Conservation (phyloP, 2,888 invertebrate species). For the Latheticus oryzae region DNA sequence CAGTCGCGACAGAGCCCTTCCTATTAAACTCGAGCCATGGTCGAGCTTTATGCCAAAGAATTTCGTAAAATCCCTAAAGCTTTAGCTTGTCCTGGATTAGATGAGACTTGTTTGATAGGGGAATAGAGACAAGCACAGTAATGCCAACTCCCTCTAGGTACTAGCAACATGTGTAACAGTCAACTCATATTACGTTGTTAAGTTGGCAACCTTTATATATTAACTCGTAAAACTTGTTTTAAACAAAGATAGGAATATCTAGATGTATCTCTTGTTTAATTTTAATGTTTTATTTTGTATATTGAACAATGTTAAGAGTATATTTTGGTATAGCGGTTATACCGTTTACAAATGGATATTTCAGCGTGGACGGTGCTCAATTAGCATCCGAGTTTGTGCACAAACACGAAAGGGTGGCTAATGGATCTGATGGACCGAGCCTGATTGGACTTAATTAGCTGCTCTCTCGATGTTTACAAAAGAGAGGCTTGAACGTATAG, state of each 20-base stretch:
- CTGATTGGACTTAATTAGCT: slow-evolving; percentile 74
- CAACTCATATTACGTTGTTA: slow-evolving; percentile 55
- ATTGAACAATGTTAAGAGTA: slow-evolving; percentile 42
- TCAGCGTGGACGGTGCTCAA: slow-evolving; percentile 61
- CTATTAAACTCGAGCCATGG: slow-evolving; percentile 55
- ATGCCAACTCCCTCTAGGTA: slow-evolving; percentile 46
- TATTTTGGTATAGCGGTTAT: slow-evolving; percentile 46
- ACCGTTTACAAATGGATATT: slow-evolving; percentile 62
- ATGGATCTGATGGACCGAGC: slow-evolving; percentile 68
- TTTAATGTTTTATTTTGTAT: no score
- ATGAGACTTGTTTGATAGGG: slow-evolving; percentile 56
- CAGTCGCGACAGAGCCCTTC: slow-evolving; percentile 55
- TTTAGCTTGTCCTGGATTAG: slow-evolving; percentile 62
- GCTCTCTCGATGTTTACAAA: slow-evolving; percentile 64
- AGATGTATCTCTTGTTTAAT: no score
- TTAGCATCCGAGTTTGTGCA: slow-evolving; percentile 65
- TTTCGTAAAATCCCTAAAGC: slow-evolving; percentile 63
- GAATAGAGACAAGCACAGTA: slow-evolving; percentile 31
- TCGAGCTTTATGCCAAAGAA: slow-evolving; percentile 60
- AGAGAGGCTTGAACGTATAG: no score
- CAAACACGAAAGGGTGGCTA: slow-evolving; percentile 66
- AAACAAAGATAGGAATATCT: no score
- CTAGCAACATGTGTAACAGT: slow-evolving; percentile 58
- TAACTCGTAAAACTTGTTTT: slow-evolving; percentile 46
- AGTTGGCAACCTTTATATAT: slow-evolving; percentile 43